A percentile compares a stretch with the other conserved stretches of the same genome.
Evolutionary conservation across 2,797 vertebrate species (phyloP).

Genomic region (Gallinago solitaria): DNA sequence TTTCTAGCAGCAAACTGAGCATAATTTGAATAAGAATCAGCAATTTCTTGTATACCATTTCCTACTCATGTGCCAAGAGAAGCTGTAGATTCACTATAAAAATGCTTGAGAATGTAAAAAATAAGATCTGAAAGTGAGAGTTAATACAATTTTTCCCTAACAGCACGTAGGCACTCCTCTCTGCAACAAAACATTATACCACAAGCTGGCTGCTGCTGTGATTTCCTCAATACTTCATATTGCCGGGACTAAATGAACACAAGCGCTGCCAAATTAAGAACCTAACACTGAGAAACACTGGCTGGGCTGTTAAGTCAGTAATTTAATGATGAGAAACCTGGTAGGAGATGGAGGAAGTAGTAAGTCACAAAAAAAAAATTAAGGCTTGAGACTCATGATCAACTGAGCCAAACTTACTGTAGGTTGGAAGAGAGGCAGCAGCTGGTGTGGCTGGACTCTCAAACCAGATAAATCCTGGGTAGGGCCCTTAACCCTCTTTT

Average conservation of each 20-base stretch:
- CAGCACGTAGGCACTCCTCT: neutral
- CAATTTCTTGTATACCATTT: neutral
- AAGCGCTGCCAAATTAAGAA: neutral
- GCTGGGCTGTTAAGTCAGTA: neutral
- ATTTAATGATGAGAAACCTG: neutral
- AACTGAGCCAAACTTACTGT: fast-evolving
- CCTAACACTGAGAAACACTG: neutral
- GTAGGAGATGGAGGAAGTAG: neutral
- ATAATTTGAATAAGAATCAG: constrained; percentile 23
- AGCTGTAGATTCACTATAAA: neutral
- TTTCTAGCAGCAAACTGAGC: neutral
- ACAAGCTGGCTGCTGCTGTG: neutral
- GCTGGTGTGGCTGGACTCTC: neutral
- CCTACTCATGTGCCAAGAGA: neutral
- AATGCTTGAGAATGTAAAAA: neutral
- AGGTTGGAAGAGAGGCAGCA: neutral
- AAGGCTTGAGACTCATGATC: neutral
- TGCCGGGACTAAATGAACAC: neutral
- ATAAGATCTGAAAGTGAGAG: neutral
- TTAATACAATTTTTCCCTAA: neutral
- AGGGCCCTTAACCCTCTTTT: neutral
- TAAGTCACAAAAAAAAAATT: neutral
- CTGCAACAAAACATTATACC: neutral
- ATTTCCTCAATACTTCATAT: neutral
- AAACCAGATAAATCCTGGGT: neutral